A percentile compares a stretch with the other conserved stretches of the same genome.
Conservation (phyloP, 2,113 vertebrate genomes). For the Eulemur rufifrons region DNA sequence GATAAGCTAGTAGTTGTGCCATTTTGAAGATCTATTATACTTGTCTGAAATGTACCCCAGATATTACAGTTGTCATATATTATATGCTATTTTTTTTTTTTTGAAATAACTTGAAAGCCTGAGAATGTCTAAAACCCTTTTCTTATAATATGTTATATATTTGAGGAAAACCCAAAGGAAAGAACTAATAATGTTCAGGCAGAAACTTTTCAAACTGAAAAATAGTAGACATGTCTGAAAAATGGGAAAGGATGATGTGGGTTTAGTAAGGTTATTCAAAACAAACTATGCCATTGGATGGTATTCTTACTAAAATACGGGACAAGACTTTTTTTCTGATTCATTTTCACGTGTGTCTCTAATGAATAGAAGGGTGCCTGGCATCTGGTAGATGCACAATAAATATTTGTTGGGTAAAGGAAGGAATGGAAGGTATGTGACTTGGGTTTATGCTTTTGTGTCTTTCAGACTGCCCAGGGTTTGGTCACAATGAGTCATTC, state of each 20-base stretch:
- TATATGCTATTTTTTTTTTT: not conserved
- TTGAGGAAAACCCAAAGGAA: not conserved
- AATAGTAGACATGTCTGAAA: not conserved
- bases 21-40: not conserved
- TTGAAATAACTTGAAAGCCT: not conserved
- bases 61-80: not conserved
- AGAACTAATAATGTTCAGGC: not conserved
- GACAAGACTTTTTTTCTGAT: not conserved
- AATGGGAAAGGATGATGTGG: not conserved
- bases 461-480: not conserved
- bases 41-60: not conserved
- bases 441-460: not conserved
- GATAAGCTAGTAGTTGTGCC: not conserved
- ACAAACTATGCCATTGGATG: not conserved
- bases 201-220: conserved; percentile 34
- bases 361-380: not conserved
- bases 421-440: not conserved
- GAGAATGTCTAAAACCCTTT: not conserved
- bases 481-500: not conserved
- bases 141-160: not conserved
- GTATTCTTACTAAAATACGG: not conserved
- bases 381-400: not conserved
- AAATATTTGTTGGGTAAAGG: conserved; percentile 14
- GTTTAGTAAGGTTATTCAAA: not conserved
- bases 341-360: not conserved